Evolutionary conservation across 2,797 vertebrate genomes (phyloP).

Genomic region (Poecilia velifera): DNA sequence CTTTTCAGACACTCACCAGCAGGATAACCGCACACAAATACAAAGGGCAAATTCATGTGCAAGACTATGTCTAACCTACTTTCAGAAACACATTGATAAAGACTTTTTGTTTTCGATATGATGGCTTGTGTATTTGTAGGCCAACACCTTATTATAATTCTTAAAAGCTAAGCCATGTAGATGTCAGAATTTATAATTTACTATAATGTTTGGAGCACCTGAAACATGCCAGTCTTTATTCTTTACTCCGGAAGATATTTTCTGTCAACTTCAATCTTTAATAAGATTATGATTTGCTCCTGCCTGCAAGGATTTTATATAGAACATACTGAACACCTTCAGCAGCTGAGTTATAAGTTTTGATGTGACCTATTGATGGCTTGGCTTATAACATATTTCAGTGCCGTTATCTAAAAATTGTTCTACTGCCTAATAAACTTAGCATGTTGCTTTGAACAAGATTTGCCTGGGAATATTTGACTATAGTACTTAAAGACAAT

Average conservation of each 20-base stretch:
- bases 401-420: background rate
- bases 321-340: background rate
- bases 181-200: background rate
- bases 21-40: slow-evolving; percentile 15
- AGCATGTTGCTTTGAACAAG: background rate
- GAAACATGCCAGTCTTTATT: background rate
- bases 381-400: background rate
- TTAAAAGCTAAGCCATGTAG: background rate
- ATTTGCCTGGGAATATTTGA: background rate
- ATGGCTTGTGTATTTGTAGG: background rate
- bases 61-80: background rate
- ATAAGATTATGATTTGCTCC: background rate
- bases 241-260: background rate
- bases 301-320: background rate
- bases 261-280: background rate
- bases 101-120: background rate
- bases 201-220: background rate
- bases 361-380: background rate
- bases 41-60: slow-evolving; percentile 14
- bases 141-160: background rate
- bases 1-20: slow-evolving; percentile 33
- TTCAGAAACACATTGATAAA: background rate
- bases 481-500: too few relatives aligned
- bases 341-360: background rate
- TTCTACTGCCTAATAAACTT: background rate